Evolutionary conservation across 1,140 invertebrate genomes (phyloP), one percentile per base, ranked within the genome.

Genomic region (Panonychus citri): DNA sequence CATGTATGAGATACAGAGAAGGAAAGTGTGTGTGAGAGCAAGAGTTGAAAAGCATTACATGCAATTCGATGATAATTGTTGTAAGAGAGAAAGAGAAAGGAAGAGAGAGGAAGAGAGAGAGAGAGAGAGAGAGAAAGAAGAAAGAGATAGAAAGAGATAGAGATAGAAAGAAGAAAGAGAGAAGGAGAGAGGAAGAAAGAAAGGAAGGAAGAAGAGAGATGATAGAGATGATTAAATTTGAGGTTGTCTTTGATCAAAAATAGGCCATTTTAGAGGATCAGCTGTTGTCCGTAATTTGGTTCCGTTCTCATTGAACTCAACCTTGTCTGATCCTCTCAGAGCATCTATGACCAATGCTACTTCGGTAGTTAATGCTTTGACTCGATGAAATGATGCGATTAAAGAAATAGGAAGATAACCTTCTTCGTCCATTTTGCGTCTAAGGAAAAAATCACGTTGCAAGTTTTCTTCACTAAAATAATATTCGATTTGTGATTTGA

Each of bases 381-480:
- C 82, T 61, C 94, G 78, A 70, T 90, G 85, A 72, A 99, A 99
- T 19, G 86, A 89, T 28, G 89, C 88, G 52, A 99, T 91, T 43
- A 97, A 72, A 57, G 81, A 81, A 24, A 98, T 78, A 10, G 89
- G 86, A 53, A 98, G 77, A 67, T 80, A 97, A 53, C 94, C 94
- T 64, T 94, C 79, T 17, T 77, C 65, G 65, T 90, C 83, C 94
- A 99, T 98, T 77, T 93, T 93, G 58, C 88, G 78, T 54, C 94
- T 77, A 61, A 99, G 74, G 72, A 93, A 99, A 70, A 95, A 89
- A 69, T 98, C 94, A 64, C 85, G 80, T 62, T 83, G 78, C 53
- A 99, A 74, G 74, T 99, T 99, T 64, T 96, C 90, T 64, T 84
- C 81, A 67, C 88, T 94, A 73, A 99, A 97, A 76, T 99, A 99